Conservation (phyloP, 2,888 invertebrate species). For the Eudasyphora cyanicolor region DNA sequence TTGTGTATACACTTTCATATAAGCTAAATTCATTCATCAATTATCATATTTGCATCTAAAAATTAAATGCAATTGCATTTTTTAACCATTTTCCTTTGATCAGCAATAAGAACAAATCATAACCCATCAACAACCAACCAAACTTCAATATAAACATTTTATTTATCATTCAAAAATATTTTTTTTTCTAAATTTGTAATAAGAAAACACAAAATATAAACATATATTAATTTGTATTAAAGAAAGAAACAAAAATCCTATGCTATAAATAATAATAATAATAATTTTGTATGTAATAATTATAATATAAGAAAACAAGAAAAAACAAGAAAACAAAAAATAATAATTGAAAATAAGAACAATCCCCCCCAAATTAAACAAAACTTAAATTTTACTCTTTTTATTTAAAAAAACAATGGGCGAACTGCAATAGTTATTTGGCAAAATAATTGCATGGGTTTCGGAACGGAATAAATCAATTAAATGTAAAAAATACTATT, state of each 20-base stretch:
- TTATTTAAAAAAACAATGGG: too few relatives aligned
- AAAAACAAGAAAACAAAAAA: not conserved
- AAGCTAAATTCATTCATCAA: too few relatives aligned
- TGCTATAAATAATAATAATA: not conserved
- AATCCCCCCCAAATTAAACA: not conserved
- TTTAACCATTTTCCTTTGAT: not conserved
- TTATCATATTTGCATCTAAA: too few relatives aligned
- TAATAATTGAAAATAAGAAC: conserved; percentile 31
- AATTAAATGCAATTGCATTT: conserved; percentile 1
- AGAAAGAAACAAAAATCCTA: not conserved
- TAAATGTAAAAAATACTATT: too few relatives aligned
- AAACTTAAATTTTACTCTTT: not conserved
- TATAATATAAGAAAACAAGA: not conserved
- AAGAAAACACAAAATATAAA: too few relatives aligned
- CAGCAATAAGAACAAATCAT: not conserved
- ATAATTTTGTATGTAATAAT: not conserved
- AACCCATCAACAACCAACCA: not conserved
- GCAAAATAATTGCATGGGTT: too few relatives aligned
- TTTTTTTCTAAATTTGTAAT: not conserved
- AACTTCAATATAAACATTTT: not conserved
- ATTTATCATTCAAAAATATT: too few relatives aligned
- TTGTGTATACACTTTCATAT: too few relatives aligned
- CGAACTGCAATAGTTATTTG: too few relatives aligned
- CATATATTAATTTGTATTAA: not conserved
- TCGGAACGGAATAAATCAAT: too few relatives aligned